These are phyloP conservation scores for Oreochromis grahami DNA, from an alignment of 2,797 vertebrate genomes.

Conservation along the genomic window DNA sequence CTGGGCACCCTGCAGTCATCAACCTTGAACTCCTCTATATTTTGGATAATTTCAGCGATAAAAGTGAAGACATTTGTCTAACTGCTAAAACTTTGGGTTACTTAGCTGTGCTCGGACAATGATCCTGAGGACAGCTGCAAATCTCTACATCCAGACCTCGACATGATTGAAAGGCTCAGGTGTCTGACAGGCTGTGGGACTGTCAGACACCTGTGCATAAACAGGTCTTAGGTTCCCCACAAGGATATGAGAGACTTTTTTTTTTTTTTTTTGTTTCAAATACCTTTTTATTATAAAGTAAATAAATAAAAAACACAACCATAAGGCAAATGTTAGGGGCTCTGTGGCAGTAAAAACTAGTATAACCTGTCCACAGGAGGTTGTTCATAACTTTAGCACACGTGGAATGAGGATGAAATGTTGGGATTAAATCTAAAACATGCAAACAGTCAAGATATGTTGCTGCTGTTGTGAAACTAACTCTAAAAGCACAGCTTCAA, in stretches of 20 bases:
- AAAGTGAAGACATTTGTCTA: background rate
- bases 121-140: background rate
- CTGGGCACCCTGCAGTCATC: background rate
- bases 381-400: background rate
- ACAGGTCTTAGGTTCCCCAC: background rate
- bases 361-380: background rate
- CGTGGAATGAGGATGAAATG: background rate
- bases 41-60: fast-evolving
- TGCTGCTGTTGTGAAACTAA: background rate
- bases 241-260: no score
- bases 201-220: background rate
- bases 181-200: background rate
- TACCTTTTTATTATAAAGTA: background rate
- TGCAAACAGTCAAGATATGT: background rate
- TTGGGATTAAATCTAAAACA: background rate
- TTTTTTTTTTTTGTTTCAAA: no score
- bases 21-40: background rate
- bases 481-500: background rate
- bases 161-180: background rate
- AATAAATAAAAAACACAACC: background rate
- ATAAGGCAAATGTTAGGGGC: background rate
- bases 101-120: background rate
- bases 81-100: background rate
- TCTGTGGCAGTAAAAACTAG: background rate
- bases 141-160: background rate